Percentiles rank a stretch among this genome's conserved stretches.
phyloP scores from a whole-genome alignment of 2,113 vertebrate genomes.

The Halichoeres trimaculatus region DNA sequence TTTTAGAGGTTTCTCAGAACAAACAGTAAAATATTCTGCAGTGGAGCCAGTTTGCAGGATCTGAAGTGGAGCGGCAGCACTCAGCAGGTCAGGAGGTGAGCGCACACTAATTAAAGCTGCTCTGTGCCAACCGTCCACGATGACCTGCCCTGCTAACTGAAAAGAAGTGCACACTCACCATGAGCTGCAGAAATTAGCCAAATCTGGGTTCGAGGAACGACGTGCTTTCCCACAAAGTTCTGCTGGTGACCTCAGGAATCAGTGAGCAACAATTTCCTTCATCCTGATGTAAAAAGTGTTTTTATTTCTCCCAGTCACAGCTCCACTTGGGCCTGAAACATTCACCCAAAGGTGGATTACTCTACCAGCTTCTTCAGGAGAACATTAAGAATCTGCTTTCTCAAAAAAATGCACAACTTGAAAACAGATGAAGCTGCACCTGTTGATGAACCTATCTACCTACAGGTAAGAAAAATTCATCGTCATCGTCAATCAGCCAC shows the following conservation, averaged over 20 bases:
- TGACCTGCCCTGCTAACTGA: background rate
- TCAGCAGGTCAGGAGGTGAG: slow-evolving; percentile 38
- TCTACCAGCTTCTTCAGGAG: no score
- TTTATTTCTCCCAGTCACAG: no score
- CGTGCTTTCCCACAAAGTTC: background rate
- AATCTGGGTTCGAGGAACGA: background rate
- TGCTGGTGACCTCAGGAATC: background rate
- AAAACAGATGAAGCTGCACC: no score
- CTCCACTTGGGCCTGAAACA: no score
- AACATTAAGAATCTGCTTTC: no score
- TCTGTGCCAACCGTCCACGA: slow-evolving; percentile 2
- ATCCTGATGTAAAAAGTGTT: no score
- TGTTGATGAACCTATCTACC: no score
- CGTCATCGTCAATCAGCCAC: no score
- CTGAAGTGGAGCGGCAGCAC: slow-evolving; percentile 8
- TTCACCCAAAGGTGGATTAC: no score
- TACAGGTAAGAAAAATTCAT: no score
- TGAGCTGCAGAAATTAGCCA: background rate
- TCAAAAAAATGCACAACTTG: no score
- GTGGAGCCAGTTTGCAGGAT: background rate
- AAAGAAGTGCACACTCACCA: slow-evolving; percentile 5
- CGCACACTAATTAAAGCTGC: slow-evolving; percentile 42
- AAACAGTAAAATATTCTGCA: background rate
- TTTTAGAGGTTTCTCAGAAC: no score
- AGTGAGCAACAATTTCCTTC: background rate